phyloP scores from a whole-genome alignment of 2,888 invertebrate genomes.

The Crepidodera aurea region DNA sequence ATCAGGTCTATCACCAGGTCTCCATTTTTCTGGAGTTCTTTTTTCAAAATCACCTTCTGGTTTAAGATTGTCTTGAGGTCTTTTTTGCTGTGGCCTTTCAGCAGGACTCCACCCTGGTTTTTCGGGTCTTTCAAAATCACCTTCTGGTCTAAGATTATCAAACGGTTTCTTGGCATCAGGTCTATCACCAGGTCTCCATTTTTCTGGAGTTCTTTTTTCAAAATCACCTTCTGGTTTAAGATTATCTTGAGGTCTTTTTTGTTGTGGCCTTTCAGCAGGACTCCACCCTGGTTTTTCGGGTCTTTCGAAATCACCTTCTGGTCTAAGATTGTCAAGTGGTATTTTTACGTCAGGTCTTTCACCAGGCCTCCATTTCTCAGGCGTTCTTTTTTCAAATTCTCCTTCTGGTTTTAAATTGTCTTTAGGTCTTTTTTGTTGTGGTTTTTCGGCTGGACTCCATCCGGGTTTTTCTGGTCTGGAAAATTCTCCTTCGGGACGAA shows the following conservation, averaged over 20 bases:
- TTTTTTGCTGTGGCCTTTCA: conserved; percentile 53
- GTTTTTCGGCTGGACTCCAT: conserved; percentile 57
- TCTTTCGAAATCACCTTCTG: conserved; percentile 62
- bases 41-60: conserved; percentile 61
- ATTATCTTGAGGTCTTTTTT: conserved; percentile 69
- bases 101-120: conserved; percentile 53
- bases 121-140: conserved; percentile 60
- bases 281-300: conserved; percentile 50
- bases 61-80: conserved; percentile 62
- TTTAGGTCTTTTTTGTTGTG: conserved; percentile 57
- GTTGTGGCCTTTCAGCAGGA: conserved; percentile 57
- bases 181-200: conserved; percentile 54
- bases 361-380: conserved; percentile 55
- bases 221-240: conserved; percentile 67
- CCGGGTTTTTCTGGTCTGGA: conserved; percentile 60
- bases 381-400: conserved; percentile 58
- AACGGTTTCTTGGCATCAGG: conserved; percentile 60
- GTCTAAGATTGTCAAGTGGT: conserved; percentile 62
- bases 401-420: conserved; percentile 65
- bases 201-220: conserved; percentile 46
- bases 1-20: conserved; percentile 56
- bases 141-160: conserved; percentile 63
- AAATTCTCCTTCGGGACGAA: conserved; percentile 68
- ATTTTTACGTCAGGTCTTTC: conserved; percentile 60
- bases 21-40: conserved; percentile 59